Conservation (phyloP, 2,888 invertebrate genomes). For the Ptycholaimellus sp. region DNA sequence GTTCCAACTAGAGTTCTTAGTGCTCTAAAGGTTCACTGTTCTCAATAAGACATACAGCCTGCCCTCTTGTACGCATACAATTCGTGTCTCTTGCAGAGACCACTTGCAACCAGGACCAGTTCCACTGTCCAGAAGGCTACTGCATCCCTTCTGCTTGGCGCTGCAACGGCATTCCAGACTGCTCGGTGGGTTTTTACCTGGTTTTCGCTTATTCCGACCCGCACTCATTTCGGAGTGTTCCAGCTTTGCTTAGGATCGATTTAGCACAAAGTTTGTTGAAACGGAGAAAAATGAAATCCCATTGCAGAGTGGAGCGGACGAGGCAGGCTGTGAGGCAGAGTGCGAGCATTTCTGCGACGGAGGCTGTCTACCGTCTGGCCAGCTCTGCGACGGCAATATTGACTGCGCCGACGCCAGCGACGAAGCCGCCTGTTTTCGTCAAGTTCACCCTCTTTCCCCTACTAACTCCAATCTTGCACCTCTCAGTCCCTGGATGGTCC, state of each 20-base stretch:
- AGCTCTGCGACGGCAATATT: too few species aligned
- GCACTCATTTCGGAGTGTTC: too few species aligned
- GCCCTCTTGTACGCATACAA: too few species aligned
- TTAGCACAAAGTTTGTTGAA: too few species aligned
- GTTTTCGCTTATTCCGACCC: too few species aligned
- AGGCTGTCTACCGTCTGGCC: not conserved
- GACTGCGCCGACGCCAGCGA: not conserved
- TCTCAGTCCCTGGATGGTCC: too few species aligned
- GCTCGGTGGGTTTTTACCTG: too few species aligned
- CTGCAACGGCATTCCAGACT: constrained; percentile 18
- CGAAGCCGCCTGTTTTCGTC: constrained; percentile 8
- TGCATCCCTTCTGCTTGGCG: constrained; percentile 35
- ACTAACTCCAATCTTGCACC: not conserved
- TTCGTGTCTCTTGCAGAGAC: constrained; percentile 4
- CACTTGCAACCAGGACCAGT: constrained; percentile 11
- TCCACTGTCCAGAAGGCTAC: constrained; percentile 37
- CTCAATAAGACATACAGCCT: too few species aligned
- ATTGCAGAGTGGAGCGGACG: constrained; percentile 15
- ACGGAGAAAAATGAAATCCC: too few species aligned
- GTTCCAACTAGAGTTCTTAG: too few species aligned
- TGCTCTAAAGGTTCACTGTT: too few species aligned
- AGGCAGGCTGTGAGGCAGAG: constrained; percentile 10
- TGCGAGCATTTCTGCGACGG: not conserved
- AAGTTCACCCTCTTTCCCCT: constrained; percentile 10
- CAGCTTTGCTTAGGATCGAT: too few species aligned